These are phyloP conservation scores for Chloroclysta siterata DNA, from an alignment of 2,888 invertebrate genomes.

Conservation along the genomic window DNA sequence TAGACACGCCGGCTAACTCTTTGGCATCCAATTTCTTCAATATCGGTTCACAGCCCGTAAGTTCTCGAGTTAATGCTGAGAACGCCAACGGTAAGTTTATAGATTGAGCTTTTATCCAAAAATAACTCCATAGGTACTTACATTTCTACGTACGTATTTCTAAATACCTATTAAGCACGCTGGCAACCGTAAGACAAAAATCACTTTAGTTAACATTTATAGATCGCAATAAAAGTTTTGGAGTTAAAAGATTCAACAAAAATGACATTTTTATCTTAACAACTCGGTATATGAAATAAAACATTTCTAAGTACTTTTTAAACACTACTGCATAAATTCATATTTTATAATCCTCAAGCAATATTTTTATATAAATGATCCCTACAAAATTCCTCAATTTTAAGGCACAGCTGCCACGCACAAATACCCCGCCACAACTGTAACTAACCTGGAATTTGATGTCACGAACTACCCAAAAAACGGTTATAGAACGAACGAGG, in stretches of 20 bases:
- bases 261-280: too few species aligned
- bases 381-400: not conserved
- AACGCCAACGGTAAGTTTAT: slow-evolving; percentile 23
- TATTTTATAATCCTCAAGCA: too few species aligned
- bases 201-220: too few species aligned
- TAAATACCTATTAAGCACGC: too few species aligned
- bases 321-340: too few species aligned
- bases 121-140: too few species aligned
- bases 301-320: too few species aligned
- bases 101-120: not conserved
- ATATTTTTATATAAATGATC: not conserved
- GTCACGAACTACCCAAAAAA: slow-evolving; percentile 10
- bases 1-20: slow-evolving; percentile 49
- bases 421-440: slow-evolving; percentile 9
- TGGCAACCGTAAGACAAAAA: too few species aligned
- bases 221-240: too few species aligned
- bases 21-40: slow-evolving; percentile 39
- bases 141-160: too few species aligned
- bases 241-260: too few species aligned
- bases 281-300: too few species aligned
- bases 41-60: slow-evolving; percentile 7
- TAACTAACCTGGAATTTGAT: slow-evolving; percentile 22
- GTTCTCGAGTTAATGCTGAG: slow-evolving; percentile 1
- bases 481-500: slow-evolving; percentile 42
- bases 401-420: slow-evolving; percentile 4